Evolutionary conservation across 2,113 vertebrate genomes (phyloP).

Genomic region (Eira barbara): DNA sequence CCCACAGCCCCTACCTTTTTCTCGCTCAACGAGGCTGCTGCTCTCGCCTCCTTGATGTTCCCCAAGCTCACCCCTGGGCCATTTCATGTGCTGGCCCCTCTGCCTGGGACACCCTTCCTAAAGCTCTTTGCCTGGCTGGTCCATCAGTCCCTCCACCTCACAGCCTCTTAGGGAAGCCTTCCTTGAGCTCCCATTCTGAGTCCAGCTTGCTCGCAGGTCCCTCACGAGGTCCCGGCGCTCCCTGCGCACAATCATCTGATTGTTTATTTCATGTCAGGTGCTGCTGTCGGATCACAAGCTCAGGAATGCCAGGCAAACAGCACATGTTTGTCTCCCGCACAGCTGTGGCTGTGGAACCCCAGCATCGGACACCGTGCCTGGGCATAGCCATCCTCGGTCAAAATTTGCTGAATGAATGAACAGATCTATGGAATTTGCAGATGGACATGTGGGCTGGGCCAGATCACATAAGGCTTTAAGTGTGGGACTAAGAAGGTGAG

Average conservation of each 20-base stretch:
- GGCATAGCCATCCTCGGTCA: neutral
- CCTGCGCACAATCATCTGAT: neutral
- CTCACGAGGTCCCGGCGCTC: neutral
- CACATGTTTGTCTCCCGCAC: accelerated
- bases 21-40: accelerated
- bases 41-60: no score
- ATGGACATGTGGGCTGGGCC: neutral
- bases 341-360: neutral
- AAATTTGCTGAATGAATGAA: neutral
- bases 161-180: neutral
- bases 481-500: neutral
- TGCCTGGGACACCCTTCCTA: neutral
- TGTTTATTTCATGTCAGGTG: neutral
- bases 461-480: neutral
- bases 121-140: neutral
- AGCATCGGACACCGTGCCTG: accelerated
- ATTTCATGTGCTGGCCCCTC: neutral
- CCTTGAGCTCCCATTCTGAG: neutral
- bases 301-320: neutral
- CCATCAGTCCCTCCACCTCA: neutral
- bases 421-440: neutral
- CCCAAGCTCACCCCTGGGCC: neutral
- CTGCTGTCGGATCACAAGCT: neutral
- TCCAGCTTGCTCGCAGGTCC: neutral
- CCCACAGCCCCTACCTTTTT: neutral